Evolutionary conservation across 2,888 invertebrate genomes (phyloP), one percentile per base, ranked within the genome.

Genomic region (Drosophila falleni): DNA sequence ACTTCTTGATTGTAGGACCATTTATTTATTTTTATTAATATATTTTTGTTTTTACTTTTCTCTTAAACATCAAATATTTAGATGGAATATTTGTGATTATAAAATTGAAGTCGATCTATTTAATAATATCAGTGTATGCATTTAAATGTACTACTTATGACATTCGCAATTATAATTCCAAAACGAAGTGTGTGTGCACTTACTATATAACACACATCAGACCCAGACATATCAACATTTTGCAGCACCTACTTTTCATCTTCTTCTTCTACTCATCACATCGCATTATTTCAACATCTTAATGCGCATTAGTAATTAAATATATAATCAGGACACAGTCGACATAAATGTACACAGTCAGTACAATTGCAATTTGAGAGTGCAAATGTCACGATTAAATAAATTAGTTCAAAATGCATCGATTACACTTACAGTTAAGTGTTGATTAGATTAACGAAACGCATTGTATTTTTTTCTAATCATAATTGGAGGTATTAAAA

Each of bases 81-180:
- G 8, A 29, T 29, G 1, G 29, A 29, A 29, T 8, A 29, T 8
- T 29, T 29, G 29, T 29, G 0, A 6, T 3, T 31, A 31, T 31
- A 2, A 10, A 8, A 8, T 4, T 29, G 4, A 29, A 31, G 31
- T 31, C 31, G 31, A 9, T 10, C 8, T 31, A 2, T 31, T 8
- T 31, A 31, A 31, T 2, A 19, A 8, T 31, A 10, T 31, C 31
- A 31, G 33, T 47, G 71, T 44, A 37, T 50, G 44, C 56, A 49
- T n/a, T 13, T 50, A 29, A 29, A 29, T 29, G 19, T 16, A 46
- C 13, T 68, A 61, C 68, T 64, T 58, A 47, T 55, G 62, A 41
- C 66, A 76, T 72, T 72, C 59, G 72, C 68, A 69, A 76, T 76
- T 72, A 76, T 58, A 76, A 76, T 69, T 73, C 73, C 60, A 59